Percentiles rank a stretch among this genome's conserved stretches.
These are phyloP conservation scores for Euphonia xanthogaster DNA, from an alignment of 2,797 vertebrate genomes.

Conservation along the genomic window DNA sequence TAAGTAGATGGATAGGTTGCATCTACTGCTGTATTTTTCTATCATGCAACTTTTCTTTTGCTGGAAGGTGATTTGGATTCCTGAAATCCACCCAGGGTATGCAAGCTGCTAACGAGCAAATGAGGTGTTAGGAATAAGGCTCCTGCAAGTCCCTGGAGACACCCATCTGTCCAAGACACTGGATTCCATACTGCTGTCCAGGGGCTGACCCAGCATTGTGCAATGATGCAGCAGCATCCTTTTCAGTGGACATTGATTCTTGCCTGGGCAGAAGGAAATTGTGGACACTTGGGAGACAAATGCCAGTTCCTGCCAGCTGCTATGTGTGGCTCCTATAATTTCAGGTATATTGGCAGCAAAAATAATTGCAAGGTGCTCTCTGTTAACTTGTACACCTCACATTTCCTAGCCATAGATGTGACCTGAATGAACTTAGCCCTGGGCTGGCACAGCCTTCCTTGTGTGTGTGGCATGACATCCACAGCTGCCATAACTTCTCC, in stretches of 20 bases:
- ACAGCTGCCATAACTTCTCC: neutral
- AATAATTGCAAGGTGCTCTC: neutral
- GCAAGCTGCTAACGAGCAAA: neutral
- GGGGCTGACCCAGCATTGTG: neutral
- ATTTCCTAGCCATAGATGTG: neutral
- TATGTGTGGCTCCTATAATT: neutral
- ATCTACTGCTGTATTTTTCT: neutral
- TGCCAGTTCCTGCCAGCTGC: neutral
- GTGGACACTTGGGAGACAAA: neutral
- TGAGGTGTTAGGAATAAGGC: neutral
- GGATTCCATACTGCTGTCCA: neutral
- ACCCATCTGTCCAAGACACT: neutral
- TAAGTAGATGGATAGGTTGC: neutral
- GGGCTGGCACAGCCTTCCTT: neutral
- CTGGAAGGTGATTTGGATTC: neutral
- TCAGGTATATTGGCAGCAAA: neutral
- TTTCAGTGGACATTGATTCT: accelerated
- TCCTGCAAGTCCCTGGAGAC: neutral
- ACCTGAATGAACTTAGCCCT: neutral
- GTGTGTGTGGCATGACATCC: accelerated
- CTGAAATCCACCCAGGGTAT: neutral
- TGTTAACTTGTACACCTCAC: neutral
- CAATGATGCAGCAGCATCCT: accelerated
- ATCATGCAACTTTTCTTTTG: neutral
- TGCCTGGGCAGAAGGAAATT: neutral